These are phyloP conservation scores for Melanaphis sacchari DNA, from an alignment of 1,140 invertebrate species.

Conservation along the genomic window DNA sequence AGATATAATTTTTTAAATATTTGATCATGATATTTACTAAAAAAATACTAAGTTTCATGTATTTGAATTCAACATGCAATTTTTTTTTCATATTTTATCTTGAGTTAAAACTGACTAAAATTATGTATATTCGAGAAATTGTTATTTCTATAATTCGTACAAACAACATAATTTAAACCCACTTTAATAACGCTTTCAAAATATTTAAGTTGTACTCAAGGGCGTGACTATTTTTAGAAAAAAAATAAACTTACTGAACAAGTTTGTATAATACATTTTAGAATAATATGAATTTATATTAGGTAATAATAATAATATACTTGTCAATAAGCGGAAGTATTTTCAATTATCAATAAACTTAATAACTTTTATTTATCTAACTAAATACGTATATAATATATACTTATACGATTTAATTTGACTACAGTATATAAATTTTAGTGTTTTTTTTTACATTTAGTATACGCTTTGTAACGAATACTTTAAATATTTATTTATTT, in stretches of 20 bases:
- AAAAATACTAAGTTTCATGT: no score
- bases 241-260: not conserved
- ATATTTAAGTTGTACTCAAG: not conserved
- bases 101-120: not conserved
- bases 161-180: not conserved
- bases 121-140: not conserved
- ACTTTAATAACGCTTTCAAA: not conserved
- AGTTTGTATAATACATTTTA: not conserved
- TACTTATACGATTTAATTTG: not conserved
- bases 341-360: not conserved
- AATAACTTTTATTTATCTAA: not conserved
- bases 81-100: not conserved
- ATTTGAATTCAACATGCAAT: not conserved
- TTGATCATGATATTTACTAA: no score
- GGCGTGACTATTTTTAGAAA: not conserved
- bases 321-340: not conserved
- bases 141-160: no score
- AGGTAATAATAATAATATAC: no score
- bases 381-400: not conserved
- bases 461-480: not conserved
- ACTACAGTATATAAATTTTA: not conserved
- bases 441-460: not conserved
- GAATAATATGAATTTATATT: no score
- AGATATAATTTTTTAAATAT: no score
- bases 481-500: not conserved